Evolutionary conservation across 2,888 invertebrate genomes (phyloP), one percentile per base, ranked within the genome.

Genomic region (Mythimna ferrago): DNA sequence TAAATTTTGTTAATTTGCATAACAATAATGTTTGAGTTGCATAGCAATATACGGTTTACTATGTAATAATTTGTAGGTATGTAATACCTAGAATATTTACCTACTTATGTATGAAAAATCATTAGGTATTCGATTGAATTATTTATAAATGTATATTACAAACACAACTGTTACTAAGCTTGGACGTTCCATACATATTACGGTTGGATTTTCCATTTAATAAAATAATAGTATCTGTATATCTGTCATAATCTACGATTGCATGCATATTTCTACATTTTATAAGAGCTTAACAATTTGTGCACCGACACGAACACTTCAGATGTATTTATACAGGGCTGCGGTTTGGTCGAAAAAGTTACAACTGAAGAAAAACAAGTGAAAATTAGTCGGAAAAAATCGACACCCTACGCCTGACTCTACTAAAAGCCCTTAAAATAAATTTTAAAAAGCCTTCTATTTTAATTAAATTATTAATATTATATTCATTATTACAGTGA

Each of bases 1-100:
- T 80, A 73, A 68, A 79, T 65, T 41, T 56, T 58, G 38, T 32
- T 48, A 65, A 65, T 66, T 69, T 26, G 32, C 9, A 65, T 64
- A 38, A 61, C 41, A 65, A 65, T 70, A 19, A n/a, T 54, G 19
- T 21, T 65, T 67, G 53, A 48, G 6, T 44, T 72, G 51, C 78
- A 72, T 73, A 66, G 62, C 71, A 67, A 82, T 73, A 67, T 10
- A 67, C n/a, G 62, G n/a, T 32, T 53, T 44, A 32, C 6, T 32
- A 63, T 71, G 53, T 51, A 73, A 63, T 60, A 19, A 72, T 61
- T 71, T 63, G 41, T 61, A n/a, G 11, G 16, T 19, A 48, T 48
- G 16, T 48, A 48, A 48, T 48, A 16, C 35, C 51, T 66, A 60
- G 51, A 76, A 80, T 61, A 63, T 60, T 63, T 66, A 26, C 26